Conservation (phyloP, 2,888 invertebrate species). For the Tachina grossa region DNA sequence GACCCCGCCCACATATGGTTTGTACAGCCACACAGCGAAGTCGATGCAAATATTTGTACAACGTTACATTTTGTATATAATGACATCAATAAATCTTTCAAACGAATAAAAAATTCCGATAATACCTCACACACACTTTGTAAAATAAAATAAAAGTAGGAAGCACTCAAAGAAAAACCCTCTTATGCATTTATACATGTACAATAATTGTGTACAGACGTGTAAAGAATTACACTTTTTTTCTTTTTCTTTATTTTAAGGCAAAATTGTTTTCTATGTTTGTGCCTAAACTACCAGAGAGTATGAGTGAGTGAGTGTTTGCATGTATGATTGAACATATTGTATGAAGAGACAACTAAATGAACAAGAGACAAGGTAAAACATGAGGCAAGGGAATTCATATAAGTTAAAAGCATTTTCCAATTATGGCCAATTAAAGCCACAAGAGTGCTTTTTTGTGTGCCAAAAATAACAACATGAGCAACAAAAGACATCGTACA, state of each 20-base stretch:
- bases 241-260: neutral
- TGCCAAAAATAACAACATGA: slow-evolving; percentile 56
- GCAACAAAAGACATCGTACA: neutral
- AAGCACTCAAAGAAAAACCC: too few species aligned
- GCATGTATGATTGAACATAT: slow-evolving; percentile 1
- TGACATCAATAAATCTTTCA: too few species aligned
- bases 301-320: neutral
- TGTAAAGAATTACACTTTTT: slow-evolving; percentile 27
- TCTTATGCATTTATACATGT: neutral
- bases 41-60: too few species aligned
- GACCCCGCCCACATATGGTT: too few species aligned
- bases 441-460: slow-evolving; percentile 65
- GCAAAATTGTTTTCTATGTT: neutral
- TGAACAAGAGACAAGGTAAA: neutral
- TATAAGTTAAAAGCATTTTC: slow-evolving; percentile 71
- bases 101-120: too few species aligned
- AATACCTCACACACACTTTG: too few species aligned
- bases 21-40: too few species aligned
- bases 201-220: neutral
- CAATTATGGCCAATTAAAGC: slow-evolving; percentile 72
- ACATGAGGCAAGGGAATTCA: slow-evolving; percentile 48
- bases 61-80: too few species aligned
- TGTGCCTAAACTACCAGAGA: neutral
- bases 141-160: too few species aligned
- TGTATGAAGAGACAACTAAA: neutral